These are phyloP conservation scores for Bujurquina vittata DNA, from an alignment of 2,113 vertebrate genomes.

Conservation along the genomic window DNA sequence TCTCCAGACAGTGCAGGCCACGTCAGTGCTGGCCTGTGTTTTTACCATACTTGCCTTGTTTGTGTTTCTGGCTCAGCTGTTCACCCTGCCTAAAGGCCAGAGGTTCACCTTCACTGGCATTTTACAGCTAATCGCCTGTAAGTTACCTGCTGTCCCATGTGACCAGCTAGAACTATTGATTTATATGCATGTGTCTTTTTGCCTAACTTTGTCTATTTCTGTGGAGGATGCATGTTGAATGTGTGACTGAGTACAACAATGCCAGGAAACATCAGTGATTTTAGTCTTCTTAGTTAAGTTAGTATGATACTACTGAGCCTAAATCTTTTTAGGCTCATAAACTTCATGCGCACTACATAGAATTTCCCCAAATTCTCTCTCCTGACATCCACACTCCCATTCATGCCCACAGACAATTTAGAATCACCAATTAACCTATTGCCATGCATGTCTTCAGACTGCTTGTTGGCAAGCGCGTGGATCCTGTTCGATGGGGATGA, in stretches of 20 bases:
- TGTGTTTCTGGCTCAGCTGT: constrained; percentile 92
- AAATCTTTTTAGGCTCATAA: not conserved
- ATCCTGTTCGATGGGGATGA: no score
- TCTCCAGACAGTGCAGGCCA: constrained; percentile 89
- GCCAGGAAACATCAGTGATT: not conserved
- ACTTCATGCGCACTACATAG: no score
- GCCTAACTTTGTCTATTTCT: not conserved
- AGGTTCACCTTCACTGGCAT: constrained; percentile 92
- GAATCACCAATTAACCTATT: no score
- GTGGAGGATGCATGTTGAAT: not conserved
- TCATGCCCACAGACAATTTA: no score
- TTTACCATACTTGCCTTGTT: constrained; percentile 88
- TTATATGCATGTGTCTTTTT: not conserved
- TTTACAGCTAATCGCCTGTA: constrained; percentile 90
- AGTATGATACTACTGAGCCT: not conserved
- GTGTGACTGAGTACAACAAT: not conserved
- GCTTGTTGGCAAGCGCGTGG: no score
- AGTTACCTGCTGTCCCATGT: constrained; percentile 60
- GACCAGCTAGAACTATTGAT: not conserved
- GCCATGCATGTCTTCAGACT: no score
- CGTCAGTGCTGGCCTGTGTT: constrained; percentile 91
- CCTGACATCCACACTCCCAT: no score
- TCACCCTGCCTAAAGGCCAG: constrained; percentile 93
- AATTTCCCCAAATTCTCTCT: no score
- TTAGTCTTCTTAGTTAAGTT: not conserved